Evolutionary conservation across 2,113 vertebrate species (phyloP).

Genomic region (Cavia aperea): DNA sequence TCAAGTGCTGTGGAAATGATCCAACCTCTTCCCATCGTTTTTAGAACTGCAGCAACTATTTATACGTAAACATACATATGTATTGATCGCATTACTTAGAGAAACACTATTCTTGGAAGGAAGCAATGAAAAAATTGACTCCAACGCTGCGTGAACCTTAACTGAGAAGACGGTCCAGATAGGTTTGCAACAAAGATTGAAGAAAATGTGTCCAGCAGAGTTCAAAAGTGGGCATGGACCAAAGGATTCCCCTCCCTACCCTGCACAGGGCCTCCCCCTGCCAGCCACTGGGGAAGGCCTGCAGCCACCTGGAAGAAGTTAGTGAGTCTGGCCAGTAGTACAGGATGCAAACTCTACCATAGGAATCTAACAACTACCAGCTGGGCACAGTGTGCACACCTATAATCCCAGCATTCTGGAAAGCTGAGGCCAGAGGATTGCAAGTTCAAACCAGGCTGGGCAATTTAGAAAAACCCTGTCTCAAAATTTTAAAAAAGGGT

Average conservation of each 20-base stretch:
- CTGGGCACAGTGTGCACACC: neutral
- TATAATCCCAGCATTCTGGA: neutral
- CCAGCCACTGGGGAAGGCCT: neutral
- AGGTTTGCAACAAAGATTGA: neutral
- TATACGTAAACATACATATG: neutral
- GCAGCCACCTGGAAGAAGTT: neutral
- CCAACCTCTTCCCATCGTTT: neutral
- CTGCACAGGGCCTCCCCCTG: neutral
- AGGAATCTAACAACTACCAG: neutral
- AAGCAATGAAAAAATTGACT: neutral
- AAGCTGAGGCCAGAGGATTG: neutral
- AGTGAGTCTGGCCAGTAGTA: neutral
- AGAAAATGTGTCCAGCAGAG: neutral
- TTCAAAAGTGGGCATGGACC: neutral
- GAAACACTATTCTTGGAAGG: constrained; percentile 27
- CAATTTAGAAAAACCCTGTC: neutral
- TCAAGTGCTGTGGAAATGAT: neutral
- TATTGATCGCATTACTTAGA: neutral
- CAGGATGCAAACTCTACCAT: neutral
- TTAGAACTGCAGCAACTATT: neutral
- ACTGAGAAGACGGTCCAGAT: neutral
- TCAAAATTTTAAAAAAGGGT: neutral
- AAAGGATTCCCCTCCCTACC: neutral
- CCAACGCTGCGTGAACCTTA: neutral
- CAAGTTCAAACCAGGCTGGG: neutral